Evolutionary conservation across 2,888 invertebrate genomes (phyloP).

Genomic region (Perdita meconis): DNA sequence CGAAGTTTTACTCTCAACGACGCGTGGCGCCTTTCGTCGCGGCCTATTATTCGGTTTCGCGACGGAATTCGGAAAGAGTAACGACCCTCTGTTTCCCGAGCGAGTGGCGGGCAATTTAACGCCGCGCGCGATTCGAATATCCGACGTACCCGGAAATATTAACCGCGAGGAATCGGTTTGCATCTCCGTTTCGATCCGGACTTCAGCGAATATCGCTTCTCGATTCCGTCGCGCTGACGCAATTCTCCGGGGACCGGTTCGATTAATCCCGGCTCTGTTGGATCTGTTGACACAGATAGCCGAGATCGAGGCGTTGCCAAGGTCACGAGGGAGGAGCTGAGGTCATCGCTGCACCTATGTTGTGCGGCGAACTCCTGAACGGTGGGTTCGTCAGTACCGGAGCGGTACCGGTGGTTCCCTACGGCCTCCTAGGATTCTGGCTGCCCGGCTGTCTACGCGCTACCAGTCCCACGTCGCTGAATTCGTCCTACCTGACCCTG

Average conservation of each 20-base stretch:
- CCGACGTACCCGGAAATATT: no score
- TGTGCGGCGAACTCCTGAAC: constrained; percentile 84
- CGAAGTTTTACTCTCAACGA: constrained; percentile 58
- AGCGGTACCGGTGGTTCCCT: constrained; percentile 82
- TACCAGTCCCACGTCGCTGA: constrained; percentile 78
- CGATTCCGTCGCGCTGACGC: background rate
- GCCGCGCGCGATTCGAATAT: constrained; percentile 11
- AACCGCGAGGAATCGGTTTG: no score
- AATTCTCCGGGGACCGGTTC: background rate
- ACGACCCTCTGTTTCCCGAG: constrained; percentile 41
- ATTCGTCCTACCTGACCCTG: constrained; percentile 80
- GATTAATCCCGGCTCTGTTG: constrained; percentile 59
- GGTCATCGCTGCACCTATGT: constrained; percentile 81
- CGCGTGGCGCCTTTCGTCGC: constrained; percentile 38
- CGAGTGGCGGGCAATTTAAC: constrained; percentile 21
- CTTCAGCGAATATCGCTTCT: no score
- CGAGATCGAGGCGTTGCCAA: constrained; percentile 67
- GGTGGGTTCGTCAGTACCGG: constrained; percentile 84
- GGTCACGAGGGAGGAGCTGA: constrained; percentile 75
- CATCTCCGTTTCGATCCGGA: no score
- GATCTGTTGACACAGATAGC: constrained; percentile 62
- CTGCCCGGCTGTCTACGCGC: constrained; percentile 82
- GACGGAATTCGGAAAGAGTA: constrained; percentile 43
- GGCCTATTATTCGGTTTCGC: constrained; percentile 52
- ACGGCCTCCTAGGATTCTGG: constrained; percentile 82